Conservation (phyloP, 1,140 invertebrate genomes). For the Muscidifurax raptorellus region DNA sequence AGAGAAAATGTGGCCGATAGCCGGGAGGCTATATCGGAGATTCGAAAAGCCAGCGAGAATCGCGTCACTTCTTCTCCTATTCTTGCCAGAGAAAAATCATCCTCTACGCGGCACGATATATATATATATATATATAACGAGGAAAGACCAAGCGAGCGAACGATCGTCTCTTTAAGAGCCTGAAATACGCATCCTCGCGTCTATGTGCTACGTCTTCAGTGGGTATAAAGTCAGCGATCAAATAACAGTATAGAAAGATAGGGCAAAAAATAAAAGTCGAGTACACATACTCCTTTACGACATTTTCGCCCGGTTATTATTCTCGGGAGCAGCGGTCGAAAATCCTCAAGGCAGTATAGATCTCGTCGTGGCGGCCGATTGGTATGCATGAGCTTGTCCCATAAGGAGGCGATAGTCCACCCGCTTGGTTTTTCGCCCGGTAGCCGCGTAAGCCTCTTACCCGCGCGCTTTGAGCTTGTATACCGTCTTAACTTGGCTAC, state of each 20-base stretch:
- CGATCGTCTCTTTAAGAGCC: background rate
- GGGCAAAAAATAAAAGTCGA: background rate
- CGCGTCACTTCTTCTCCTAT: background rate
- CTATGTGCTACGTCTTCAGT: too few species aligned
- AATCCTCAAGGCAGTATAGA: background rate
- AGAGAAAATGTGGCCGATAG: background rate
- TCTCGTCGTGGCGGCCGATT: background rate
- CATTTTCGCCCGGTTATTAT: background rate
- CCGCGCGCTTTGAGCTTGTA: background rate
- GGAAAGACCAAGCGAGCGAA: background rate
- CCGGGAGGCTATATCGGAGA: background rate
- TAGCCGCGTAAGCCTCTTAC: background rate
- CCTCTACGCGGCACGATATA: background rate
- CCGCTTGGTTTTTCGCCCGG: background rate
- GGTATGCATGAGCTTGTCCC: constrained; percentile 1
- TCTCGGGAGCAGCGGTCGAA: background rate
- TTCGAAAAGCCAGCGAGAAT: background rate
- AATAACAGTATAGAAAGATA: background rate
- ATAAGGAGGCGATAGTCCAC: background rate
- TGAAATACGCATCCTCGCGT: background rate
- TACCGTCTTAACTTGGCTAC: background rate
- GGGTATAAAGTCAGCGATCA: background rate
- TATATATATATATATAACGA: background rate
- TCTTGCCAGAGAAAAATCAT: background rate
- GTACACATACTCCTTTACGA: background rate